Base-by-base conservation (phyloP, 2,113 vertebrate genomes). In the Odocoileus virginianus region DNA sequence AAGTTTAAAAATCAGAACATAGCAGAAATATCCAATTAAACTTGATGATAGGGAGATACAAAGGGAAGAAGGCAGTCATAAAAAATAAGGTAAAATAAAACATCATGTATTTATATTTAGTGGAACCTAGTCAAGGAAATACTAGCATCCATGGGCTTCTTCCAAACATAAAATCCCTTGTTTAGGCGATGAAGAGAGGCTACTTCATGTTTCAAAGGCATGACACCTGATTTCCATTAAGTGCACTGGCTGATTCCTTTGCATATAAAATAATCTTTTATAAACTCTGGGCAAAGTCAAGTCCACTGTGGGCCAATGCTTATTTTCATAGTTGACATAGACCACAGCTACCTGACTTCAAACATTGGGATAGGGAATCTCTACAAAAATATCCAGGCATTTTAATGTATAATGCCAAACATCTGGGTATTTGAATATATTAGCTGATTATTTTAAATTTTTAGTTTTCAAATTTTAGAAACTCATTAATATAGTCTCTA, bases 281-380 rank as follows among this genome's bases (percentile, higher is more conserved):
- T 36, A 64, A 94, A 76, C 76, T 78, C 84, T 91, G 50, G 64
- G 82, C 60, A 97, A 94, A 95, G 74, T 78, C 85, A 78, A 83
- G 28, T 67, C n/a, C 74, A 36, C n/a, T 17, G 45, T 40, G 30
- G 54, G 19, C 23, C 17, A 16, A 8, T 60, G 92, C 43, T 96
- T 89, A 85, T 89, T 94, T 89, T 94, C 82, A 33, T 19, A 45
- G 64, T 61, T 97, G 90, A 91, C 82, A 57, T 7, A 91, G 85
- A 95, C 67, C 67, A 83, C 47, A 33, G 64, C 81, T 92, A 87
- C 76, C 82, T 97, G 74, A 91, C 84, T 97, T 91, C 94, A 97
- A 89, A 97, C 91, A 94, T 2, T 14, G 11, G 43, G 58, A 94
- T 78, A 55, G 86, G 28, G 52, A 23, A 40, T 96, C 85, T 87